Conservation (phyloP, 2,888 invertebrate genomes). For the Eupelmus urozonus region DNA sequence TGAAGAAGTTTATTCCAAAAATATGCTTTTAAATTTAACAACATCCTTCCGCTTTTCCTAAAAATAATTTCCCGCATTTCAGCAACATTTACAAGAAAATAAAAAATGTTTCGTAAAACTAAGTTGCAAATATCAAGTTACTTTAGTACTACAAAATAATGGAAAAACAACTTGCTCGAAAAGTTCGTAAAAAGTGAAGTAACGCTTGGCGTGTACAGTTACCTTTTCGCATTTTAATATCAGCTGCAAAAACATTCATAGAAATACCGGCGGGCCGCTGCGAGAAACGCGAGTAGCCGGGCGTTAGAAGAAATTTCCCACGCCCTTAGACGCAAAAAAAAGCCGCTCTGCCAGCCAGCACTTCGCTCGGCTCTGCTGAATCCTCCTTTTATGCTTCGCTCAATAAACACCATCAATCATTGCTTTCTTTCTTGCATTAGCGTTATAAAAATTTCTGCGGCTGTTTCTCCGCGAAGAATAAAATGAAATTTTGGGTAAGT, state of each 20-base stretch:
- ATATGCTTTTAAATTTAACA: too few species aligned
- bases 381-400: slow-evolving; percentile 18
- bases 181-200: too few species aligned
- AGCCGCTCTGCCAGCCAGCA: not conserved
- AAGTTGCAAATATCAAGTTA: too few species aligned
- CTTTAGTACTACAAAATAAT: too few species aligned
- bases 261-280: not conserved
- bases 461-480: not conserved
- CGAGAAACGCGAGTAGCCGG: not conserved
- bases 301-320: slow-evolving; percentile 27
- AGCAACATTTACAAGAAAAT: too few species aligned
- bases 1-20: too few species aligned
- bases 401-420: slow-evolving; percentile 47
- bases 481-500: not conserved
- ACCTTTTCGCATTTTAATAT: slow-evolving; percentile 1
- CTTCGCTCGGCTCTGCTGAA: not conserved
- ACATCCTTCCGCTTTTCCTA: too few species aligned
- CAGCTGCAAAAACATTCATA: slow-evolving; percentile 3
- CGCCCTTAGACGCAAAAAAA: slow-evolving; percentile 14
- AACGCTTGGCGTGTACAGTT: not conserved
- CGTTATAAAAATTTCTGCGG: slow-evolving; percentile 23
- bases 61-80: too few species aligned
- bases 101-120: too few species aligned
- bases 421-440: slow-evolving; percentile 18
- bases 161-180: too few species aligned